Evolutionary conservation across 2,797 vertebrate genomes (phyloP).

Genomic region (Xenopus petersii): DNA sequence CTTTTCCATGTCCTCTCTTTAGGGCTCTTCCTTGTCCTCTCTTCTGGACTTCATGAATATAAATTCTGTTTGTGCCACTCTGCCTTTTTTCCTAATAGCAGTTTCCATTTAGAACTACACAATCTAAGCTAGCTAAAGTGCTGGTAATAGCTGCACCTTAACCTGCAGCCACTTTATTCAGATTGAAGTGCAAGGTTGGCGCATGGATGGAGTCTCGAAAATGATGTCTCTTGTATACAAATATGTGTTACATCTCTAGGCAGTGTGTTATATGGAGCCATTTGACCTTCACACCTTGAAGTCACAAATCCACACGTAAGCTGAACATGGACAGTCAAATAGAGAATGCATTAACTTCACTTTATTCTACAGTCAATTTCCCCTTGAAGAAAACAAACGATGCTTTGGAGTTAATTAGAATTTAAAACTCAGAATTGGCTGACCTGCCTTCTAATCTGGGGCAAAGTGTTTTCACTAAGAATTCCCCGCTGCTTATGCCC

Average conservation of each 20-base stretch:
- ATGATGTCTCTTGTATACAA: too few relatives aligned
- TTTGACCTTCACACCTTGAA: constrained; percentile 1
- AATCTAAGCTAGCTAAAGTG: background rate
- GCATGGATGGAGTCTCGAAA: too few relatives aligned
- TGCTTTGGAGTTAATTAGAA: constrained; percentile 28
- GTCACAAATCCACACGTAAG: background rate
- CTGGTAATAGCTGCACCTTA: constrained; percentile 21
- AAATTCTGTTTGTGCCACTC: too few relatives aligned
- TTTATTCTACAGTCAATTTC: constrained; percentile 7
- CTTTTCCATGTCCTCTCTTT: too few relatives aligned
- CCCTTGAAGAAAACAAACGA: constrained; percentile 9
- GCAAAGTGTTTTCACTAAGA: constrained; percentile 15
- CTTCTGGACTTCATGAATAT: too few relatives aligned
- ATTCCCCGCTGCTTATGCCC: background rate
- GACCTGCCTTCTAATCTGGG: constrained; percentile 30
- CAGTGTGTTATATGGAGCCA: constrained; percentile 4
- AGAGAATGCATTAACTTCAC: background rate
- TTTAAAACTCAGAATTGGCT: constrained; percentile 18
- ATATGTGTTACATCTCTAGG: constrained; percentile 9
- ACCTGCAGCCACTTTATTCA: constrained; percentile 22
- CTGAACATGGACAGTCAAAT: background rate
- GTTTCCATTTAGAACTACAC: too few relatives aligned
- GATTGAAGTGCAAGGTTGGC: too few relatives aligned
- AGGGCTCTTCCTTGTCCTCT: too few relatives aligned
- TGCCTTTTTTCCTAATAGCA: too few relatives aligned